Evolutionary conservation across 2,888 invertebrate species (phyloP), one percentile per base, ranked within the genome.

Genomic region (Myopa testacea): DNA sequence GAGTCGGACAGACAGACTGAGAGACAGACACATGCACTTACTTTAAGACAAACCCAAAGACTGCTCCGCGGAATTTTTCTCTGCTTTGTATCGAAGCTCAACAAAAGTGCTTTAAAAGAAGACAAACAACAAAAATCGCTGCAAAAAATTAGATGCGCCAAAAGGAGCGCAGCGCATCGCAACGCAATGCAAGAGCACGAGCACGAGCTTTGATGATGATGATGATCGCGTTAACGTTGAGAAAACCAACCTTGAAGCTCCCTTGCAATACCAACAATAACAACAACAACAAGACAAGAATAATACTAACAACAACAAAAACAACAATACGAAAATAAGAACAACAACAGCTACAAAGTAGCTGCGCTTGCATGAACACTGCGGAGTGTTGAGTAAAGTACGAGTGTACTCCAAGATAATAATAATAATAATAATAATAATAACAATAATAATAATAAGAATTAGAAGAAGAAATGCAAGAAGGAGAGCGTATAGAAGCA

Each of bases 201-300:
- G 6, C 45, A 45, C 45, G 45, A 45, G 10, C 45, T 6, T 3
- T 62, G 62, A 26, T 62, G 58, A 67, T 16, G 67, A 67, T 67
- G 67, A 67, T 67, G 67, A 67, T 63, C 1, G n/a, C 34, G 67
- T 34, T 68, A n/a, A 68, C 38, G 68, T 38, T 69, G 68, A 69
- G 45, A 45, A 45, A 12, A 34, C 75, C 79, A 81, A 80, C 81
- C 81, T 80, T 81, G 78, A 78, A 77, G 80, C 80, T 81, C 80
- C 81, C 81, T 81, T 80, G 78, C 81, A 75, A 74, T 75, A 63
- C 68, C 77, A 62, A 38, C 26, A 68, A 34, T 40, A 37, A 26
- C 50, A 26, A 74, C 65, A n/a, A n/a, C 26, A 26, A 26, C 26
- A 26, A 26, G 26, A 2, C 2, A 2, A 69, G 10, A 19, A 26